Percentiles rank a stretch among this genome's conserved stretches.
phyloP scores from a whole-genome alignment of 1,140 invertebrate genomes.

The Papilio polytes region DNA sequence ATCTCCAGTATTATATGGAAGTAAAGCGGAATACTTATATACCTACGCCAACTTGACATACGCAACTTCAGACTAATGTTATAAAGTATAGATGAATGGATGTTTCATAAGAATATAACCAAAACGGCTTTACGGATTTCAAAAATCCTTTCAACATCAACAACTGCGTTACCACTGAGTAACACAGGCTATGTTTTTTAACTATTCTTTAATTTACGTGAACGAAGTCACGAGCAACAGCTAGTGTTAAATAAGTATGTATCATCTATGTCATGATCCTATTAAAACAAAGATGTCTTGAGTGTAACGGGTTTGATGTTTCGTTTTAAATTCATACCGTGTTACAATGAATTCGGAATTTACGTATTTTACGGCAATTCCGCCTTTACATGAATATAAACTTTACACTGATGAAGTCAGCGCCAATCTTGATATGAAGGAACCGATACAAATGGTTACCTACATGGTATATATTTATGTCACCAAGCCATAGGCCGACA shows the following conservation, averaged over 20 bases:
- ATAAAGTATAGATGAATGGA: too few relatives aligned
- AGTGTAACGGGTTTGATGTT: not conserved
- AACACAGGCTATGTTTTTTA: too few relatives aligned
- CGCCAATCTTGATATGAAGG: conserved; percentile 20
- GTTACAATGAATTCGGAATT: conserved; percentile 27
- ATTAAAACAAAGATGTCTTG: conserved; percentile 26
- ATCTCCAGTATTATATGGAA: too few relatives aligned
- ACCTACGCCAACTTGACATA: too few relatives aligned
- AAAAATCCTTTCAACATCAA: too few relatives aligned
- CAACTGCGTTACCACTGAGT: too few relatives aligned
- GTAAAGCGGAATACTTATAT: too few relatives aligned
- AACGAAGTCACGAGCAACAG: too few relatives aligned
- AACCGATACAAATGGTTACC: conserved; percentile 1
- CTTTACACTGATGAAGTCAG: conserved; percentile 22
- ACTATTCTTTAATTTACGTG: too few relatives aligned
- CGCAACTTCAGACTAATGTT: too few relatives aligned
- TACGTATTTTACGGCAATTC: conserved; percentile 31
- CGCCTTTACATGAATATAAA: conserved; percentile 25
- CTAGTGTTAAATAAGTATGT: not conserved
- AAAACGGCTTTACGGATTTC: too few relatives aligned
- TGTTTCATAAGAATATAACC: too few relatives aligned
- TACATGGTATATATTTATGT: not conserved
- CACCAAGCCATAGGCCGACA: not conserved
- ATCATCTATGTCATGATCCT: conserved; percentile 7
- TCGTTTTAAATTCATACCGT: conserved; percentile 9